These are phyloP conservation scores for Semaprochilodus insignis DNA, from an alignment of 2,797 vertebrate genomes.

Conservation along the genomic window DNA sequence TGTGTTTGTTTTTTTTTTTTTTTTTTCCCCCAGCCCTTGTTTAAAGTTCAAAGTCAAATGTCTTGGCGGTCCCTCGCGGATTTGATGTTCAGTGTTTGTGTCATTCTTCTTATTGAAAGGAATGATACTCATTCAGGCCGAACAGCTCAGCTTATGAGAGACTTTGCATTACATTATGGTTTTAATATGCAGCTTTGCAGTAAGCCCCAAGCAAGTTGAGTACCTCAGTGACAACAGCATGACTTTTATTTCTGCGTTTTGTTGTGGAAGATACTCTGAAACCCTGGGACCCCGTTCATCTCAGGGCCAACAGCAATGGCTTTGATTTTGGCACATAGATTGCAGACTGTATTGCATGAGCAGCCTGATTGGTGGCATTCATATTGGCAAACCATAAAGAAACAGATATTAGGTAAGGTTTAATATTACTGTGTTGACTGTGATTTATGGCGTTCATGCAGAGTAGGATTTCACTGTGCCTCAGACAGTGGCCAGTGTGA, in stretches of 20 bases:
- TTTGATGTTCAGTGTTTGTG: not conserved
- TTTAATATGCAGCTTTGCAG: not conserved
- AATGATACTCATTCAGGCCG: not conserved
- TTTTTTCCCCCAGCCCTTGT: not conserved
- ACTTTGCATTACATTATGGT: not conserved
- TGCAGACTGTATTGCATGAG: too few species aligned
- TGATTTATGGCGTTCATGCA: too few species aligned
- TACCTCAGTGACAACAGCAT: not conserved
- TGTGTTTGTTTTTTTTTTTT: too few species aligned
- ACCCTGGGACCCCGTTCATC: too few species aligned
- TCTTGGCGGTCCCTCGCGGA: not conserved
- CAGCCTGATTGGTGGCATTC: too few species aligned
- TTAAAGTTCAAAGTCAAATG: not conserved
- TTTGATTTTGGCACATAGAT: too few species aligned
- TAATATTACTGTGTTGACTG: too few species aligned
- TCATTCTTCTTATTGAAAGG: not conserved
- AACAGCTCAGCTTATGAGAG: not conserved
- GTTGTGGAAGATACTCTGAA: not conserved
- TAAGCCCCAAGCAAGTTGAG: not conserved
- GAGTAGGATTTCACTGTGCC: too few species aligned
- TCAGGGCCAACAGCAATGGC: too few species aligned
- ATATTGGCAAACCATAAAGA: too few species aligned
- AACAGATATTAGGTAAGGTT: too few species aligned
- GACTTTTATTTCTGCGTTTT: not conserved
- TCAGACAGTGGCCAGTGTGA: too few species aligned